Base-by-base conservation (phyloP, 2,888 invertebrate genomes). In the Nymphalis polychloros region DNA sequence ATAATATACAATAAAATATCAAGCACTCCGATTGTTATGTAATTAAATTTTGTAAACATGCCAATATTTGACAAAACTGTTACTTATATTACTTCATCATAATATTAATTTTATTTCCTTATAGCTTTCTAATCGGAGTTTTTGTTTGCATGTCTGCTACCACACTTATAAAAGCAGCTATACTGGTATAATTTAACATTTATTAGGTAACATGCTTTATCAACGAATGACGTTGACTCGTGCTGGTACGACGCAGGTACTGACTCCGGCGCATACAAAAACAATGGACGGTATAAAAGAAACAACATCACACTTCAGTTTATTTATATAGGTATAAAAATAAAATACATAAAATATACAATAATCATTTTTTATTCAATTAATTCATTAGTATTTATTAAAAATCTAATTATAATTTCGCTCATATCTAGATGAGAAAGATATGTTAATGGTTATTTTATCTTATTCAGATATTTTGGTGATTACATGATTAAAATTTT, bases 401-500 rank as follows among this genome's bases (percentile, higher is more conserved):
- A 60, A 19, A 23, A 48, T 59, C n/a, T 31, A 23, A 35, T 13
- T 19, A 17, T 49, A 61, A 62, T 67, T 57, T 57, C 52, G 20
- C 41, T 35, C 46, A 59, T 70, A 70, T 65, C 68, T 65, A 55
- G 63, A 49, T 63, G 67, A 50, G 35, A 64, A 41, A 61, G 70
- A 64, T 67, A 55, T 31, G 57, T 20, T 68, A 68, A 72, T 70
- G 63, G 67, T 60, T 61, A 59, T 70, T 66, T 70, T 68, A 72
- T 70, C 69, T 55, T 48, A 17, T n/a, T n/a, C 41, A 62, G 8
- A 50, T 41, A 57, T 61, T 55, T 67, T 53, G 3, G 55, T 49
- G 62, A 59, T 63, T 46, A 50, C 57, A 27, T 57, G 17, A 50
- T 62, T 57, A 23, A 53, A 49, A 62, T 57, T 49, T 62, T 41